phyloP scores from a whole-genome alignment of 2,113 vertebrate genomes.

The Kobus ellipsiprymnus region DNA sequence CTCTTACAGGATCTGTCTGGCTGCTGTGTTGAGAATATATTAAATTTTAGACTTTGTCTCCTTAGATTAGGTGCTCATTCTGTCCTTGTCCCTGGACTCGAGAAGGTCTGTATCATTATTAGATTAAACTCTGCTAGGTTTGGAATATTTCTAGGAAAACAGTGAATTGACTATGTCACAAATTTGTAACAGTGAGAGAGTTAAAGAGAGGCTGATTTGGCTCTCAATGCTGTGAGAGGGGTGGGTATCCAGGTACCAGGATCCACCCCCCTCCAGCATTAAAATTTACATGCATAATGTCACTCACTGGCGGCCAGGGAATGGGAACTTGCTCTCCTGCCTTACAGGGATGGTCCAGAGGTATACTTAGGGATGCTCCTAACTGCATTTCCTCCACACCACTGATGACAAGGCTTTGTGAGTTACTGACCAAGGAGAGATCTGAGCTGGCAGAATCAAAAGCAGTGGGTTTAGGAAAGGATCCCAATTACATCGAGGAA shows the following conservation, averaged over 20 bases:
- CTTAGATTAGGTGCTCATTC: background rate
- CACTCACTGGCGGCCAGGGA: background rate
- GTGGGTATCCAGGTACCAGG: background rate
- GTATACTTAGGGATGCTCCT: background rate
- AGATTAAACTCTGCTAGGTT: background rate
- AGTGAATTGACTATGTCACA: background rate
- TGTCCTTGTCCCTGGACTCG: background rate
- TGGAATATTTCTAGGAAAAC: background rate
- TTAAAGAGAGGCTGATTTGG: background rate
- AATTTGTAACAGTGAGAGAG: background rate
- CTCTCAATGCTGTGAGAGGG: background rate
- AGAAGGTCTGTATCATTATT: background rate
- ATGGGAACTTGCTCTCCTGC: background rate
- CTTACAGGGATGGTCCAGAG: background rate
- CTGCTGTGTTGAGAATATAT: background rate
- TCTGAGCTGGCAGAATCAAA: constrained; percentile 41
- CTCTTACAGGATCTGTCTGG: background rate
- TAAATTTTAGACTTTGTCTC: background rate
- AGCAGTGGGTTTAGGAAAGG: constrained; percentile 38
- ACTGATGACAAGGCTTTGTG: constrained; percentile 15
- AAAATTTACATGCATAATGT: background rate
- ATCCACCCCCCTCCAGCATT: background rate
- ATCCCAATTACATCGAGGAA: constrained; percentile 40
- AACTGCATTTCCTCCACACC: background rate
- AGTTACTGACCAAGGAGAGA: background rate